phyloP scores from a whole-genome alignment of 2,113 vertebrate genomes.

The Gambusia affinis region DNA sequence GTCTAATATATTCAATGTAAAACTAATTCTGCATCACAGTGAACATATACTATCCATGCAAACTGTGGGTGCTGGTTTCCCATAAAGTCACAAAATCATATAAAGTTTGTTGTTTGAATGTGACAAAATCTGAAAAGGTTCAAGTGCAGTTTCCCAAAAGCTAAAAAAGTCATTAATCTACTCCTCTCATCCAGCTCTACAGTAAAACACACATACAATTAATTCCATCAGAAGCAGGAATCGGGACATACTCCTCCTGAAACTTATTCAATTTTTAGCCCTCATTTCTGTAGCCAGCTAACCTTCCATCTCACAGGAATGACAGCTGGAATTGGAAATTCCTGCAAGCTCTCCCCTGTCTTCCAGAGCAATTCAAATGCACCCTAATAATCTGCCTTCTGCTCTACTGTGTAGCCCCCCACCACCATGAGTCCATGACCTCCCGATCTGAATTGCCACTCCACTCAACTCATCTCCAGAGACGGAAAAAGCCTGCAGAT shows the following conservation, averaged over 20 bases:
- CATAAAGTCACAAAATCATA: too few relatives aligned
- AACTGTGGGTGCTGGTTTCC: too few relatives aligned
- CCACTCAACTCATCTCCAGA: conserved; percentile 56
- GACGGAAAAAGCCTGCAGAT: conserved; percentile 67
- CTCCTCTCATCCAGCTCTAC: background rate
- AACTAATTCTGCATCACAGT: too few relatives aligned
- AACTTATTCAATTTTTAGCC: background rate
- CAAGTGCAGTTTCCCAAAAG: too few relatives aligned
- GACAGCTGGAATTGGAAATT: conserved; percentile 40
- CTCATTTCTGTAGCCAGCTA: conserved; percentile 26
- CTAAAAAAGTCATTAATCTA: background rate
- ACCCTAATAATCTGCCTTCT: conserved; percentile 52
- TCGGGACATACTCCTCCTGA: conserved; percentile 21
- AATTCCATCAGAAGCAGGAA: conserved; percentile 15
- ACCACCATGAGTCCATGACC: conserved; percentile 1
- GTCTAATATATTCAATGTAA: too few relatives aligned
- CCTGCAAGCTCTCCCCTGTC: conserved; percentile 24
- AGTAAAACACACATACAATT: background rate
- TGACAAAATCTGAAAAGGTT: too few relatives aligned
- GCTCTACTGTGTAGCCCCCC: conserved; percentile 19
- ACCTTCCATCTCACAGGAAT: conserved; percentile 27
- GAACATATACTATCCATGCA: too few relatives aligned
- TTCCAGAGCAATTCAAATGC: conserved; percentile 43
- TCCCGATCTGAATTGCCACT: conserved; percentile 47
- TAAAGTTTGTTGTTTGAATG: too few relatives aligned